phyloP scores from a whole-genome alignment of 1,140 invertebrate genomes.

The Hyphantria cunea region DNA sequence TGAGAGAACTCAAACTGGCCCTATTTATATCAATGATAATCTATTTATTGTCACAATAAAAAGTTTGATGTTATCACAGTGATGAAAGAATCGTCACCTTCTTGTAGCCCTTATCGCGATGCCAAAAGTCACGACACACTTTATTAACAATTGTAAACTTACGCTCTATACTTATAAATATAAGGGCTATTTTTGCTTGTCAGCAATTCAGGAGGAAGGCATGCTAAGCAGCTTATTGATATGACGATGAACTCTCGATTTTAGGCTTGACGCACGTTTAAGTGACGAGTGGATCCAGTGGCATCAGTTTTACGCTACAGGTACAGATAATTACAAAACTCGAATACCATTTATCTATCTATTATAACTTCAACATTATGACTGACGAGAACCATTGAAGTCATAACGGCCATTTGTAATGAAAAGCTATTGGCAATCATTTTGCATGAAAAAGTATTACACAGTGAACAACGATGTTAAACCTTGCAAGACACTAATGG shows the following conservation, averaged over 20 bases:
- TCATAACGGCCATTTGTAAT: too few species aligned
- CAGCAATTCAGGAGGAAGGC: conserved; percentile 37
- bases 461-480: conserved; percentile 17
- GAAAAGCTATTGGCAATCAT: conserved; percentile 8
- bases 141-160: conserved; percentile 10
- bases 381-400: background rate
- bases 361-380: background rate
- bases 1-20: conserved; percentile 67
- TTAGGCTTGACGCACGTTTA: conserved; percentile 67
- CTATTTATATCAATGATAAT: conserved; percentile 80
- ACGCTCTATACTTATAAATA: conserved; percentile 16
- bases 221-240: conserved; percentile 75
- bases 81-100: conserved; percentile 78
- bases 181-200: conserved; percentile 47
- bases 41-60: conserved; percentile 80
- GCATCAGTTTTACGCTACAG: conserved; percentile 36
- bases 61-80: conserved; percentile 75
- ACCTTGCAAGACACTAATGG: conserved; percentile 11
- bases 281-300: conserved; percentile 60
- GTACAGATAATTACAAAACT: conserved; percentile 48
- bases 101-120: conserved; percentile 67
- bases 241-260: conserved; percentile 56
- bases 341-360: conserved; percentile 23
- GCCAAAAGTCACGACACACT: conserved; percentile 68
- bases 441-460: conserved; percentile 14